These are phyloP conservation scores for Myiozetetes cayanensis DNA, from an alignment of 2,113 vertebrate species.

Conservation along the genomic window DNA sequence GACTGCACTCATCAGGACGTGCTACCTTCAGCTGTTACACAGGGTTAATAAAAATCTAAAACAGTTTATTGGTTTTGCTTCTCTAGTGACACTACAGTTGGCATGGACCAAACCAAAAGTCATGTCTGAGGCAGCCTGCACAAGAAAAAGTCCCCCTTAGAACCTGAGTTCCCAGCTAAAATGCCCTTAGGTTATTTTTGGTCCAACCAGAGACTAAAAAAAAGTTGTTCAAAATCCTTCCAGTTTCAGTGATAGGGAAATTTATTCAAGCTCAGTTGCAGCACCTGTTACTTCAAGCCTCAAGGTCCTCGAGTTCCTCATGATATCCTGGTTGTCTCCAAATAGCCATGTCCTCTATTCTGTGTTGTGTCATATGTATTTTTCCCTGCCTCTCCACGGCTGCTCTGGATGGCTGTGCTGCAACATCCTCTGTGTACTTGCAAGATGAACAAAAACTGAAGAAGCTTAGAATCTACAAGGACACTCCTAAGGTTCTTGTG, in stretches of 20 bases:
- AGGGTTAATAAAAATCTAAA: background rate
- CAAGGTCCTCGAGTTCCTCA: background rate
- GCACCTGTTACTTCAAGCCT: background rate
- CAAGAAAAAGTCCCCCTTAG: background rate
- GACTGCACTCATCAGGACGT: background rate
- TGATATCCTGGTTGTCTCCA: background rate
- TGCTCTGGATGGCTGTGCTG: background rate
- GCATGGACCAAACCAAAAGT: background rate
- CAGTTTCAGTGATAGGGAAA: background rate
- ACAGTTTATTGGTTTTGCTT: background rate
- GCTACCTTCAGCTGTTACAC: background rate
- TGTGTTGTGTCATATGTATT: too few species aligned
- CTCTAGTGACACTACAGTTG: background rate
- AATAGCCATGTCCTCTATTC: accelerated
- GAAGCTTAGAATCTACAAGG: accelerated
- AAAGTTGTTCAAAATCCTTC: background rate
- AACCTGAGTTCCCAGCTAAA: background rate
- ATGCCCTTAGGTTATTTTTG: background rate
- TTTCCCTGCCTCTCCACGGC: background rate
- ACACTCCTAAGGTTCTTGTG: background rate
- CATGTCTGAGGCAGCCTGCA: background rate
- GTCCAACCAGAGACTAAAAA: background rate
- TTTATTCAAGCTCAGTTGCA: background rate
- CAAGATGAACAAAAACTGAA: background rate
- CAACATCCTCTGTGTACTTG: background rate